phyloP scores from a whole-genome alignment of 2,113 vertebrate species.

The Thalassoma bifasciatum region DNA sequence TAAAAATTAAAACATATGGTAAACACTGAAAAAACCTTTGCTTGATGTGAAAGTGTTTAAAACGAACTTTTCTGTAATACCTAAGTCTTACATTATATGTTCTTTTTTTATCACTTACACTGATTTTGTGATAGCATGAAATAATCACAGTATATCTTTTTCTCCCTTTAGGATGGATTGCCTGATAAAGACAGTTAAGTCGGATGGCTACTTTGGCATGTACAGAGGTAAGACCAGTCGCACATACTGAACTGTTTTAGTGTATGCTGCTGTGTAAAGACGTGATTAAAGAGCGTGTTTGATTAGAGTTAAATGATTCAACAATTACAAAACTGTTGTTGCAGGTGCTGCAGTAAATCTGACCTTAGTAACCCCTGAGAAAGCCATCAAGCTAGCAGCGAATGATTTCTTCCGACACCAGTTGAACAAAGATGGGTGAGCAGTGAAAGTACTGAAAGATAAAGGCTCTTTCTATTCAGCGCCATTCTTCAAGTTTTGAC shows the following conservation, averaged over 20 bases:
- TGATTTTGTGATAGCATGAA: too few relatives aligned
- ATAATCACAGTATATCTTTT: background rate
- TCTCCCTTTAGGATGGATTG: conserved; percentile 85
- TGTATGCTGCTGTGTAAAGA: too few relatives aligned
- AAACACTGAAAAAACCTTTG: conserved; percentile 83
- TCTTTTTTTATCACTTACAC: too few relatives aligned
- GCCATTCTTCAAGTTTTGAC: background rate
- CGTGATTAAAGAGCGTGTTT: background rate
- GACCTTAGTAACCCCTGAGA: conserved; percentile 83
- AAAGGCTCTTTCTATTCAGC: accelerated
- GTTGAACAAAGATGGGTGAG: conserved; percentile 83
- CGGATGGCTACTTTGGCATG: conserved; percentile 90
- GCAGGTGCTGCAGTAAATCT: conserved; percentile 86
- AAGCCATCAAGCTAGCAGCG: conserved; percentile 86
- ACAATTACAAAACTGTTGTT: conserved; percentile 7
- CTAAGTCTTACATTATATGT: too few relatives aligned
- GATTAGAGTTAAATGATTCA: background rate
- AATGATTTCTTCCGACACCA: conserved; percentile 86
- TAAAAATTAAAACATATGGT: conserved; percentile 32
- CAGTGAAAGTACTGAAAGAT: conserved; percentile 1
- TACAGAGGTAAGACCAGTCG: conserved; percentile 86
- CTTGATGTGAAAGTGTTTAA: too few relatives aligned
- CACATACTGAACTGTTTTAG: too few relatives aligned
- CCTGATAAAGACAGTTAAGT: conserved; percentile 85
- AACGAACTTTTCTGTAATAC: too few relatives aligned